Evolutionary conservation across 2,797 vertebrate genomes (phyloP).

Genomic region (Lophius americanus): DNA sequence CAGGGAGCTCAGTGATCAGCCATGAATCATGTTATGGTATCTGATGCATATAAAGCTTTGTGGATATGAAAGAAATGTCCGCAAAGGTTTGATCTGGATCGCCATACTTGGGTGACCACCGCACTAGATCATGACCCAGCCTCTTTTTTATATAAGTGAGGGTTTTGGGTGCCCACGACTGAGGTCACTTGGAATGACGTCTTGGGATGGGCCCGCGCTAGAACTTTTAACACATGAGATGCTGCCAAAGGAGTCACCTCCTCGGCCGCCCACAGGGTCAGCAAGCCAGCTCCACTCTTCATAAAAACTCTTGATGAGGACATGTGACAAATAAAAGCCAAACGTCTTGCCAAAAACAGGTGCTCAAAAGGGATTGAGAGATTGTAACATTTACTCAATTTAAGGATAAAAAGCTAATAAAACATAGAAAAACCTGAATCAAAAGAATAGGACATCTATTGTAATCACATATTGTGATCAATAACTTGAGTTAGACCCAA

Average conservation of each 20-base stretch:
- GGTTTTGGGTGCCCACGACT: constrained; percentile 62
- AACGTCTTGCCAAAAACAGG: too few species aligned
- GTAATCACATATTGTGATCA: too few species aligned
- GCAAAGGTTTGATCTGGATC: constrained; percentile 42
- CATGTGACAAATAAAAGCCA: background rate
- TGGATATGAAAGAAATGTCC: constrained; percentile 44
- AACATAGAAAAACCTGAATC: too few species aligned
- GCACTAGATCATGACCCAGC: constrained; percentile 18
- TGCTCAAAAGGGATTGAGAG: too few species aligned
- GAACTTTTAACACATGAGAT: constrained; percentile 75
- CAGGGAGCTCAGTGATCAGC: constrained; percentile 47
- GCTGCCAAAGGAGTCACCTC: constrained; percentile 69
- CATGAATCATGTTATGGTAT: constrained; percentile 67
- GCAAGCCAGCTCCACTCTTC: constrained; percentile 34
- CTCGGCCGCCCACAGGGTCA: constrained; percentile 40
- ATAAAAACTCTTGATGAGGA: constrained; percentile 16
- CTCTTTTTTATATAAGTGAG: constrained; percentile 29
- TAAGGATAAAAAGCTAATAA: too few species aligned
- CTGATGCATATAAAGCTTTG: constrained; percentile 57
- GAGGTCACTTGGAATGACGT: constrained; percentile 63
- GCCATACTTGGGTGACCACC: constrained; percentile 17
- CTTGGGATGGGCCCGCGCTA: constrained; percentile 54
- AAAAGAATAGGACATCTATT: too few species aligned
- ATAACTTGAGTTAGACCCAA: too few species aligned
- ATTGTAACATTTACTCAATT: too few species aligned